Percentiles rank a stretch among this genome's conserved stretches.
phyloP scores from a whole-genome alignment of 2,888 invertebrate genomes.

The Pachycephus smyrnensis region DNA sequence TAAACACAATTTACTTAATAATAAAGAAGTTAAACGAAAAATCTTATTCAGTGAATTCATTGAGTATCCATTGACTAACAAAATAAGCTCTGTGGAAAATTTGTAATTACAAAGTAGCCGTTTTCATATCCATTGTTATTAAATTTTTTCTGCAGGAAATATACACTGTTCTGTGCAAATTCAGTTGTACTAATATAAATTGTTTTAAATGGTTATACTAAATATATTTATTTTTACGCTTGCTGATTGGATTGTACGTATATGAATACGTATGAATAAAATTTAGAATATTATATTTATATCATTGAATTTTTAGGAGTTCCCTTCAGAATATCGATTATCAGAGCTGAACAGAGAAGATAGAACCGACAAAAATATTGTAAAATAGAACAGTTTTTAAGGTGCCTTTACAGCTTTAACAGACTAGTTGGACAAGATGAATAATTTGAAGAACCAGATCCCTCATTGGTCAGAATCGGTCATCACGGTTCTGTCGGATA shows the following conservation, averaged over 20 bases:
- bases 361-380: not conserved
- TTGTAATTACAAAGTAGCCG: too few relatives aligned
- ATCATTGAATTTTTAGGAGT: conserved; percentile 10
- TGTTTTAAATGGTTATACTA: not conserved
- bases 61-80: conserved; percentile 19
- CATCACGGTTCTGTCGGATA: too few relatives aligned
- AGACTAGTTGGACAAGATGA: too few relatives aligned
- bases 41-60: conserved; percentile 33
- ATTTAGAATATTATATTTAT: too few relatives aligned
- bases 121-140: not conserved
- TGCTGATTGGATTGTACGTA: not conserved
- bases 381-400: not conserved
- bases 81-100: too few relatives aligned
- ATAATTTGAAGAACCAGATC: too few relatives aligned
- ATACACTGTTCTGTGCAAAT: not conserved
- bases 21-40: conserved; percentile 27
- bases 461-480: too few relatives aligned
- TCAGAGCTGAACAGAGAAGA: conserved; percentile 12
- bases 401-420: too few relatives aligned
- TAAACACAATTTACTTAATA: too few relatives aligned
- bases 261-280: not conserved
- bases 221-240: not conserved
- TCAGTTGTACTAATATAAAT: not conserved
- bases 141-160: not conserved
- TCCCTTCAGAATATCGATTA: conserved; percentile 22